phyloP scores from a whole-genome alignment of 2,113 vertebrate species.

The Lonchura striata region DNA sequence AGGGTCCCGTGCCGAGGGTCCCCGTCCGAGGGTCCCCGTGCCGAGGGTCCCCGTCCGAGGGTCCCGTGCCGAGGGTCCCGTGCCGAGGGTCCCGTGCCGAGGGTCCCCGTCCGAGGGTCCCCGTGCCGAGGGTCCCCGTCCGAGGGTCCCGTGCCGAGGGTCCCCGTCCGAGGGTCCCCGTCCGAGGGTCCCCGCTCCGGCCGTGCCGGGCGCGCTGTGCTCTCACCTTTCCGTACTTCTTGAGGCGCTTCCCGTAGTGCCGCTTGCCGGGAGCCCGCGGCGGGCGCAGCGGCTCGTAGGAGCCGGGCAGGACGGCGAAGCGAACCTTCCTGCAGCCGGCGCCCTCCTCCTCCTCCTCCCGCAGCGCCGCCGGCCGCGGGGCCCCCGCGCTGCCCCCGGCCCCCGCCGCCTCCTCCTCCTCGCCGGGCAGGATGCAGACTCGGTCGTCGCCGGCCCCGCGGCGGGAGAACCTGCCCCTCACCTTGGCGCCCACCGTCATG shows the following conservation, averaged over 20 bases:
- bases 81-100: too few relatives aligned
- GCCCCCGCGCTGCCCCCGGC: not conserved
- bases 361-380: not conserved
- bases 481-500: slow-evolving; percentile 58
- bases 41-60: not conserved
- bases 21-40: not conserved
- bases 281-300: slow-evolving; percentile 63
- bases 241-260: slow-evolving; percentile 55
- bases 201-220: not conserved
- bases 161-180: not conserved
- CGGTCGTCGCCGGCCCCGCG: slow-evolving; percentile 11
- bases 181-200: not conserved
- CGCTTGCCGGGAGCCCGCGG: not conserved
- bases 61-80: not conserved
- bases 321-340: slow-evolving; percentile 19
- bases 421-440: not conserved
- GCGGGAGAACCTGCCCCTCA: not conserved
- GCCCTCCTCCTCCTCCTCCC: not conserved
- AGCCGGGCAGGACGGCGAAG: slow-evolving; percentile 62
- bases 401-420: not conserved
- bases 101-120: too few relatives aligned
- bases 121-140: too few relatives aligned
- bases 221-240: slow-evolving; percentile 77
- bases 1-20: not conserved
- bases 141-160: not conserved